These are phyloP conservation scores for Procavia capensis DNA, from an alignment of 2,113 vertebrate species.

Conservation along the genomic window DNA sequence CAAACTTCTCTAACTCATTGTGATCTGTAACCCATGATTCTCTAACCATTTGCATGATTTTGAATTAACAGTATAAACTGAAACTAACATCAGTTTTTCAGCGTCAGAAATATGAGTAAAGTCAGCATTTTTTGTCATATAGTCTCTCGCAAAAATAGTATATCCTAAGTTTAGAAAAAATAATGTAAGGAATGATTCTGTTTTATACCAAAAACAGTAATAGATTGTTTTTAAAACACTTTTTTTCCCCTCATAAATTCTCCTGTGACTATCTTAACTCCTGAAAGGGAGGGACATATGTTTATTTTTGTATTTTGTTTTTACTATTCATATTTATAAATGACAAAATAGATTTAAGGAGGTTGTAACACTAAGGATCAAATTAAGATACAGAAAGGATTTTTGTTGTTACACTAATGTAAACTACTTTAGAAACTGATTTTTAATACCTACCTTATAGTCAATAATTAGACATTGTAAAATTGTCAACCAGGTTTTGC, in stretches of 20 bases:
- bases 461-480: not conserved
- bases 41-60: constrained; percentile 34
- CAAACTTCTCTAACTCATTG: not conserved
- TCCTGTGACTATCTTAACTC: not conserved
- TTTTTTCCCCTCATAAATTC: not conserved
- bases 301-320: not conserved
- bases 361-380: not conserved
- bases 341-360: not conserved
- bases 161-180: not conserved
- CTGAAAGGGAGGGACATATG: not conserved
- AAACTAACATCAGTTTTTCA: not conserved
- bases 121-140: not conserved
- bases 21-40: not conserved
- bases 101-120: not conserved
- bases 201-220: not conserved
- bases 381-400: not conserved
- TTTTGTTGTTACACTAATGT: not conserved
- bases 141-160: not conserved
- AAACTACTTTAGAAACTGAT: constrained; percentile 11
- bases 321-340: not conserved
- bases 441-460: not conserved
- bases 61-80: not conserved
- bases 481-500: not conserved
- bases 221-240: not conserved
- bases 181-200: not conserved